Conservation (phyloP, 1,140 invertebrate species). For the Ceratosolen fusciceps region DNA sequence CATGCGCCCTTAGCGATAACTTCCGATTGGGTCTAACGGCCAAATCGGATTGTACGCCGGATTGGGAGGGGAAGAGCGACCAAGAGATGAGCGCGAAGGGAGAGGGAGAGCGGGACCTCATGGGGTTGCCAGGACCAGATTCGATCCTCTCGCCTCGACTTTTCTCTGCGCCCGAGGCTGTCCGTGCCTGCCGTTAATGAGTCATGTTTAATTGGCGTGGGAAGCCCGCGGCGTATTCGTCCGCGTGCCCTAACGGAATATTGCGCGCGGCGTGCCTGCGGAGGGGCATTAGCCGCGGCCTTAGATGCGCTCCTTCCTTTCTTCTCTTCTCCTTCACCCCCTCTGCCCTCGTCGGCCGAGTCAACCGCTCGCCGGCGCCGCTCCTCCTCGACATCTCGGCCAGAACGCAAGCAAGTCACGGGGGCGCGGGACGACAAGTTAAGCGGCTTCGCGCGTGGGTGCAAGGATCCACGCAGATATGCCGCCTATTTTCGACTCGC, state of each 20-base stretch:
- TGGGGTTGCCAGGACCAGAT: neutral
- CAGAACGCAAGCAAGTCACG: neutral
- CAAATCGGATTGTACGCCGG: neutral
- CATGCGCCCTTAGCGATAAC: neutral
- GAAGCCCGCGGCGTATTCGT: conserved; percentile 57
- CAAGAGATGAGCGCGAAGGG: neutral
- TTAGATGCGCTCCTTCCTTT: conserved; percentile 9
- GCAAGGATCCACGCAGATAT: neutral
- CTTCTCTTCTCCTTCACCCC: neutral
- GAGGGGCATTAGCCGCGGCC: conserved; percentile 26
- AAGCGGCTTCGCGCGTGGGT: neutral
- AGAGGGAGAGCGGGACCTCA: neutral
- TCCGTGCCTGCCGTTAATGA: conserved; percentile 68
- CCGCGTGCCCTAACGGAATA: conserved; percentile 46
- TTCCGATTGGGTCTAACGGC: neutral
- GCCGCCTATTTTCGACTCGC: neutral
- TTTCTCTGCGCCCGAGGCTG: no score
- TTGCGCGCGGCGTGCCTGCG: conserved; percentile 42
- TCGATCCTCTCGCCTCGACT: conserved; percentile 52
- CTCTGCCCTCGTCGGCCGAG: neutral
- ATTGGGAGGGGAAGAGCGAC: no score
- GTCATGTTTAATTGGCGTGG: conserved; percentile 73
- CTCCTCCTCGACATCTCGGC: neutral
- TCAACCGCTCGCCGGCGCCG: neutral
- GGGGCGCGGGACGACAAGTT: conserved; percentile 11